Evolutionary conservation across 2,888 invertebrate species (phyloP), one percentile per base, ranked within the genome.

Genomic region (Nephrotoma guestfalica): DNA sequence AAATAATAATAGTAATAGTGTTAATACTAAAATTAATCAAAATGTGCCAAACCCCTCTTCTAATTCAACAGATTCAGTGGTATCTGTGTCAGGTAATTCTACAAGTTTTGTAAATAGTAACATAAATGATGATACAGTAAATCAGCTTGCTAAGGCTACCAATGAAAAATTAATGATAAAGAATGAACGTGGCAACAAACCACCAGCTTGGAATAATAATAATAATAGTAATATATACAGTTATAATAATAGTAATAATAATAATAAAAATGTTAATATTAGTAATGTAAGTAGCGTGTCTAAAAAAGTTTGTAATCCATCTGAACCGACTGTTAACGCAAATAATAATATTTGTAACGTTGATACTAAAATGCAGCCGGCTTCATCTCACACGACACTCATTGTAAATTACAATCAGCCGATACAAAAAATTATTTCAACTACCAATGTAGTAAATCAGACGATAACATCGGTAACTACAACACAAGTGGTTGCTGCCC

Each of bases 321-420:
- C 84, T 41, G 84, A 3, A 84, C 84, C n/a, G 15, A 84, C 7
- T 84, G 41, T 84, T 84, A 9, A 41, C 84, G 6, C 84, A 84
- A 41, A 30, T 71, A 71, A 4, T 30, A 71, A 57, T 57, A 57
- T 15, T 57, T 57, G 2, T 18, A 71, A 9, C 4, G 30, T 71
- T 18, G 71, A 71, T 30, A 71, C 3, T 71, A 71, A 71, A 71
- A 71, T 71, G 4, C 71, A 30, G 71, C 18, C 57, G 30, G 30
- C 91, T 6, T 89, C 89, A 47, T 92, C 91, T 88, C 85, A 92
- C 4, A 92, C 91, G 1, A 91, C 90, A 18, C 91, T 71, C 30
- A 30, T 71, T 30, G 71, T 71, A 71, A 57, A 71, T 41, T 13
- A 30, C 43, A 85, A 5, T 30, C 71, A 71, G 9, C 83, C 18